Evolutionary conservation across 2,113 vertebrate genomes (phyloP).

Genomic region (Cephalopterus ornatus): DNA sequence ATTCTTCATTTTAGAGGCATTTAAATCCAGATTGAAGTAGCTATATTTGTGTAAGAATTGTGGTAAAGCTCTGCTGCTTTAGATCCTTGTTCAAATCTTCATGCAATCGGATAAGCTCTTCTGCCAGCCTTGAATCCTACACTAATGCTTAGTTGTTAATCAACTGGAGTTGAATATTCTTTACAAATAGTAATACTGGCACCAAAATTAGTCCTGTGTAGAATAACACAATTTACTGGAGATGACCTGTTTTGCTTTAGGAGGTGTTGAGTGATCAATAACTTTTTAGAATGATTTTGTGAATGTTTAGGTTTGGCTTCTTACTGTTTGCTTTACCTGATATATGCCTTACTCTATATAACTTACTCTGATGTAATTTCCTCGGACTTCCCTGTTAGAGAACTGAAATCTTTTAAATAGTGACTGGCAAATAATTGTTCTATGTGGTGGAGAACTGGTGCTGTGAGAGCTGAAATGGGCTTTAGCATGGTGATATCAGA

Average conservation of each 20-base stretch:
- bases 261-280: not conserved
- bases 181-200: not conserved
- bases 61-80: not conserved
- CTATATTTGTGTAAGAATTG: not conserved
- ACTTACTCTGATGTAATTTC: not conserved
- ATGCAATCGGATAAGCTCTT: not conserved
- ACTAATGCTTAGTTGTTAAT: not conserved
- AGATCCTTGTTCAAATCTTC: not conserved
- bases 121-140: not conserved
- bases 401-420: not conserved
- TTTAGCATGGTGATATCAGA: not conserved
- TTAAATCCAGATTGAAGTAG: not conserved
- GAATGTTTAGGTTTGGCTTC: not conserved
- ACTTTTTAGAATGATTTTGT: not conserved
- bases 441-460: not conserved
- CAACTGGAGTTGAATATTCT: not conserved
- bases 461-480: rapidly evolving
- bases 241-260: not conserved
- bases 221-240: not conserved
- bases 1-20: not conserved
- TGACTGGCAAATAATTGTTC: not conserved
- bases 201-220: not conserved
- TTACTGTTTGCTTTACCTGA: not conserved
- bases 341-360: not conserved
- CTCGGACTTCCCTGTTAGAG: not conserved